Percentiles rank a stretch among this genome's conserved stretches.
Conservation (phyloP, 2,797 vertebrate species). For the Pseudochirops corinnae region DNA sequence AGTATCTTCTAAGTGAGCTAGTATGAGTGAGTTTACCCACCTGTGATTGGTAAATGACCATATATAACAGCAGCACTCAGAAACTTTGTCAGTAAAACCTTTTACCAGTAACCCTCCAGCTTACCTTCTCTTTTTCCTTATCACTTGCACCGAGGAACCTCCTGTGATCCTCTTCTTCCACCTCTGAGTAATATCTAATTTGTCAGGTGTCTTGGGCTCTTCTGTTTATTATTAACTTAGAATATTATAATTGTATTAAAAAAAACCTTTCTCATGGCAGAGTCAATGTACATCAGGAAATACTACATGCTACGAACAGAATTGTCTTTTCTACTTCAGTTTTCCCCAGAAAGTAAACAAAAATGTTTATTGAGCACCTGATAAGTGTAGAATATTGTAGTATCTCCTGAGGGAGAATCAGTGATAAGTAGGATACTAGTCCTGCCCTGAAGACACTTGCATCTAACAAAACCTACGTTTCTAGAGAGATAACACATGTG, state of each 20-base stretch:
- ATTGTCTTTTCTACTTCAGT: slow-evolving; percentile 39
- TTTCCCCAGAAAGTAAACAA: slow-evolving; percentile 61
- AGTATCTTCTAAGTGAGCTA: slow-evolving; percentile 50
- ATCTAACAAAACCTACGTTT: not conserved
- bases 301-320: not conserved
- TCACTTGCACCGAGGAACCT: not conserved
- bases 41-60: slow-evolving; percentile 52
- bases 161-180: not conserved
- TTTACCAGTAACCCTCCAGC: fast-evolving
- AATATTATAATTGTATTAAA: slow-evolving; percentile 31
- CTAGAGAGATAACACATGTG: not conserved
- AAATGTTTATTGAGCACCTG: not conserved
- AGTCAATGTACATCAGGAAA: slow-evolving; percentile 26
- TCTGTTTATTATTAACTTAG: slow-evolving; percentile 33
- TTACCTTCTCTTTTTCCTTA: not conserved
- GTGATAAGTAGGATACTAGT: not conserved
- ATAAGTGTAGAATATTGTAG: not conserved
- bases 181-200: not conserved
- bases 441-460: not conserved
- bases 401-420: not conserved
- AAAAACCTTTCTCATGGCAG: not conserved
- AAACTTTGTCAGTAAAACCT: not conserved
- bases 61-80: not conserved
- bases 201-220: slow-evolving; percentile 28
- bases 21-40: slow-evolving; percentile 40